Evolutionary conservation across 1,140 invertebrate genomes (phyloP).

Genomic region (Tetragnatha versicolor): DNA sequence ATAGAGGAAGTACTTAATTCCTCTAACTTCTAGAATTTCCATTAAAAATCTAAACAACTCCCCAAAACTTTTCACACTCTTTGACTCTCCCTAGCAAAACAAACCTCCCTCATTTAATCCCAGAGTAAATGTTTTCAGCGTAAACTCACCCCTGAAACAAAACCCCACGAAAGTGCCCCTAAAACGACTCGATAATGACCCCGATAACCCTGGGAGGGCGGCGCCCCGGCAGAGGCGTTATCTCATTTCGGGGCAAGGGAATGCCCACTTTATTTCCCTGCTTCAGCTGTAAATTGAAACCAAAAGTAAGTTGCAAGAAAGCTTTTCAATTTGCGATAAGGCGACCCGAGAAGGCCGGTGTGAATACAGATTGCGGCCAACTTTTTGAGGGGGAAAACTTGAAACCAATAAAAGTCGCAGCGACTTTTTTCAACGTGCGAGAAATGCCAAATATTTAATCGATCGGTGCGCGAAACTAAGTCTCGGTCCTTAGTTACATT

Average conservation of each 20-base stretch:
- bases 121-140: no score
- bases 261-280: constrained; percentile 24
- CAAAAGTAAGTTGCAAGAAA: constrained; percentile 45
- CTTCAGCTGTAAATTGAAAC: constrained; percentile 43
- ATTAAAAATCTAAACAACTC: no score
- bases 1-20: no score
- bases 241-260: constrained; percentile 15
- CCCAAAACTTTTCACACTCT: no score
- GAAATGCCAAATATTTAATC: constrained; percentile 23
- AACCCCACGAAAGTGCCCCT: no score
- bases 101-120: no score
- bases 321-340: constrained; percentile 39
- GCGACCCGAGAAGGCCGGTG: background rate
- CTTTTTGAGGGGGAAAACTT: constrained; percentile 28
- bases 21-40: no score
- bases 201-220: background rate
- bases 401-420: constrained; percentile 26
- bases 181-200: constrained; percentile 16
- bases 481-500: no score
- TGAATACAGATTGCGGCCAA: constrained; percentile 38
- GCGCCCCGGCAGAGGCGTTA: background rate
- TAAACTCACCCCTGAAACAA: no score
- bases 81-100: no score
- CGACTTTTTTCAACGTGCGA: constrained; percentile 24
- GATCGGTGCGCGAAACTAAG: background rate